Percentiles rank a stretch among this genome's conserved stretches.
phyloP scores from a whole-genome alignment of 2,113 vertebrate genomes.

The Lasiurus cinereus region DNA sequence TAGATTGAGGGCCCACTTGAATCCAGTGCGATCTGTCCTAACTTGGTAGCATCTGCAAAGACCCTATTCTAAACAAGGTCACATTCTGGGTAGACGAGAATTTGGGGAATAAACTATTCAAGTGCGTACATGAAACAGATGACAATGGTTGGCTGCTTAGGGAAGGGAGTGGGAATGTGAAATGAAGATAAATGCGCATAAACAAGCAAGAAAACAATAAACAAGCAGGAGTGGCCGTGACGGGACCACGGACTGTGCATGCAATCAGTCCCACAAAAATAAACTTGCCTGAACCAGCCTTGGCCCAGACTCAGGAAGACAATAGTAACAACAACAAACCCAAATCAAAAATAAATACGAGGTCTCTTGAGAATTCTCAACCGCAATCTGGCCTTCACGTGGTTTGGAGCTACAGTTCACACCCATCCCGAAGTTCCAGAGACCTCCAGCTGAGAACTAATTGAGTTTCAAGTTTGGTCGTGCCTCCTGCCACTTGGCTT shows the following conservation, averaged over 20 bases:
- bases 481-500: not conserved
- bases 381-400: not conserved
- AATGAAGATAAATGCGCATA: not conserved
- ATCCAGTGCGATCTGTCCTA: not conserved
- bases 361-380: not conserved
- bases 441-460: not conserved
- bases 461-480: not conserved
- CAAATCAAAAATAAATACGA: not conserved
- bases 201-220: not conserved
- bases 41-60: not conserved
- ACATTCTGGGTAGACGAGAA: not conserved
- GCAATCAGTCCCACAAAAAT: not conserved
- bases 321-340: not conserved
- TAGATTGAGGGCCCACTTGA: not conserved
- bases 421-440: not conserved
- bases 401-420: not conserved
- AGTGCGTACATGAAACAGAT: no score
- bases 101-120: not conserved
- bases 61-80: not conserved
- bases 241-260: rapidly evolving
- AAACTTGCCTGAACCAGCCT: not conserved
- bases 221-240: no score
- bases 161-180: not conserved
- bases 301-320: not conserved
- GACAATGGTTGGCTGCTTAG: not conserved